Evolutionary conservation across 37 sponge, comb jelly and placozoan genomes (phyloP), one percentile per base, ranked within the genome.

Genomic region (Cladorhizidae sp.): DNA sequence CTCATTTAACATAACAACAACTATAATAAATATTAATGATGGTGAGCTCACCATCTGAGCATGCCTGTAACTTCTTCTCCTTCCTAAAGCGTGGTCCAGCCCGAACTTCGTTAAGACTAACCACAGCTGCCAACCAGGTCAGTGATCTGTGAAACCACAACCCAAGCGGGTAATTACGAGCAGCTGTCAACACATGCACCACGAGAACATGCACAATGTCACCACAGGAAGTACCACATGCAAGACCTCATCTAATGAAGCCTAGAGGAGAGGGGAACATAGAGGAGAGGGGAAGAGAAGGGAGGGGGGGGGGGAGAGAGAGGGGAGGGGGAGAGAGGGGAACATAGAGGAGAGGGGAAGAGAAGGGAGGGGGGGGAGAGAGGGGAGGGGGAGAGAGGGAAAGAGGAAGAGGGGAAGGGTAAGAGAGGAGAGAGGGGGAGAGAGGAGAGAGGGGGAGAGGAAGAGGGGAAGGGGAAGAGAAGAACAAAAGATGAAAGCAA

Each of bases 61-160:
- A 64, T 32, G 74, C 77, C 23, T 59, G 78, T 21, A 67, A 33
- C 17, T 49, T 20, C 32, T 20, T 61, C 70, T 52, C 68, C 40
- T 61, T 61, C 36, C 54, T 49, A 54, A 83, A 92, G 37, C 82
- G 72, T 42, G 93, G 89, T 0, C 89, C 93, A 12, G 86, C 76
- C 33, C 89, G 67, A 40, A 52, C 31, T 38, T 88, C 83, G 67
- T 92, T 92, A 67, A 92, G 72, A 39, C 73, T 69, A 25, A 92
- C 89, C 25, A 92, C 86, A 57, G 89, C 85, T 39, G 93, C 77
- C 82, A 92, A 36, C 93, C 93, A 92, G 20, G 70, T 84, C 40
- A 92, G 56, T 18, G 68, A 86, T 85, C 89, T 92, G 62, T 9
- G 9, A 45, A 9, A 45, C 49, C 49, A 45, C 49, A 45, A 45